Conservation (phyloP, 2,113 vertebrate genomes). For the Gasterosteus nipponicus region DNA sequence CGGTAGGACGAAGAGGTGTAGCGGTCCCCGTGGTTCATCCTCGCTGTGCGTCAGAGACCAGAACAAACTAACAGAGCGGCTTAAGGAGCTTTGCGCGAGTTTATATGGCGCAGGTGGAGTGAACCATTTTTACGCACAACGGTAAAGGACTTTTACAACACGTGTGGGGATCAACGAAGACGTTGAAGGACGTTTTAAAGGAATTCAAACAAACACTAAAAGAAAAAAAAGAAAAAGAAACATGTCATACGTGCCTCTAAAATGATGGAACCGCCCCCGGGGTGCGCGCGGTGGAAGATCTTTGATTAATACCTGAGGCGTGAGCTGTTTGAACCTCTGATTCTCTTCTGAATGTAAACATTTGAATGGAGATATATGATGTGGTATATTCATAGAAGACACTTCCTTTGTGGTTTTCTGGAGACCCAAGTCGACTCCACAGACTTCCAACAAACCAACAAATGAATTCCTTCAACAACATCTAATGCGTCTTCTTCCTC, state of each 20-base stretch:
- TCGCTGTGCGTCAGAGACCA: constrained; percentile 46
- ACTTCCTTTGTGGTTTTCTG: too few species aligned
- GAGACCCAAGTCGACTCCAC: too few species aligned
- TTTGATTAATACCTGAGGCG: too few species aligned
- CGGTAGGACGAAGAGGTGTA: constrained; percentile 85
- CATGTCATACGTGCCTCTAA: background rate
- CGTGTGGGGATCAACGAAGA: background rate
- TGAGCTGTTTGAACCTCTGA: too few species aligned
- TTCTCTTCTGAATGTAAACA: too few species aligned
- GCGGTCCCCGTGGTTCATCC: constrained; percentile 84
- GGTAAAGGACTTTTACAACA: background rate
- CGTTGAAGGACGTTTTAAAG: background rate
- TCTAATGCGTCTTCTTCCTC: too few species aligned
- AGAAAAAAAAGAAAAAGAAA: background rate
- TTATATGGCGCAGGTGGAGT: constrained; percentile 63
- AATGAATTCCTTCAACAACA: too few species aligned
- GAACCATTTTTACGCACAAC: constrained; percentile 44
- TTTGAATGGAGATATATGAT: too few species aligned
- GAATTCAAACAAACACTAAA: background rate
- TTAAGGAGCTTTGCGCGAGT: constrained; percentile 55
- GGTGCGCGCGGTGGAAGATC: too few species aligned
- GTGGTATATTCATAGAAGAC: too few species aligned
- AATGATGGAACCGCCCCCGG: constrained; percentile 14
- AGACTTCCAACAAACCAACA: too few species aligned
- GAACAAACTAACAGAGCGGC: background rate